Evolutionary conservation across 2,888 invertebrate species (phyloP).

Genomic region (Imbricaverruca yamaguchii): DNA sequence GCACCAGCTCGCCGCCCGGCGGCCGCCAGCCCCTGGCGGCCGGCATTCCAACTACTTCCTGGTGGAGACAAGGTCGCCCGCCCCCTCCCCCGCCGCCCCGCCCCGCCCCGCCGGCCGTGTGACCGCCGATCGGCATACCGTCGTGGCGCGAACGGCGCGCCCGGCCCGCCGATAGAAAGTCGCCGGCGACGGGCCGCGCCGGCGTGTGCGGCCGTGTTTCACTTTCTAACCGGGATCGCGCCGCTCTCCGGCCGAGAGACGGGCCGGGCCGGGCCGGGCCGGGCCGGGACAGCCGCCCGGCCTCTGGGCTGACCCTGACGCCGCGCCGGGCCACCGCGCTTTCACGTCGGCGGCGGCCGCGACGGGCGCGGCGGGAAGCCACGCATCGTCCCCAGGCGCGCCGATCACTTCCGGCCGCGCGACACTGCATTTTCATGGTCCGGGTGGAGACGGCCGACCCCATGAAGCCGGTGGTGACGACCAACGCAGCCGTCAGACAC

Average conservation of each 20-base stretch:
- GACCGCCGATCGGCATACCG: not conserved
- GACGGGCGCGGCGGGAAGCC: not conserved
- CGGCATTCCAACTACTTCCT: not conserved
- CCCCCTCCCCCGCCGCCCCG: not conserved
- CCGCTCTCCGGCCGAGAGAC: slow-evolving; percentile 1
- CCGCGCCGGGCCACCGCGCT: not conserved
- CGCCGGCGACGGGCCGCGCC: not conserved
- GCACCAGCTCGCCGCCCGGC: not conserved
- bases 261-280: not conserved
- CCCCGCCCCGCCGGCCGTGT: not conserved
- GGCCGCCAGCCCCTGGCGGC: not conserved
- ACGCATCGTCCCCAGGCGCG: not conserved
- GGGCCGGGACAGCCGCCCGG: not conserved
- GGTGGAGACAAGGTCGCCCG: not conserved
- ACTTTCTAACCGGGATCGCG: not conserved
- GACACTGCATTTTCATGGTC: no score
- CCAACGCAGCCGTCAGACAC: no score
- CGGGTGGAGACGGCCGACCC: no score
- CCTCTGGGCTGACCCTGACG: no score
- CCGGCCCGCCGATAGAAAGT: not conserved
- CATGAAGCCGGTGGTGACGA: no score
- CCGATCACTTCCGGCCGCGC: no score
- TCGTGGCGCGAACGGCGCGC: not conserved
- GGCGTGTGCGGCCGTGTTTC: not conserved
- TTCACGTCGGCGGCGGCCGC: not conserved